phyloP scores from a whole-genome alignment of 2,888 invertebrate genomes.

The Branchipolynoe longqiensis region DNA sequence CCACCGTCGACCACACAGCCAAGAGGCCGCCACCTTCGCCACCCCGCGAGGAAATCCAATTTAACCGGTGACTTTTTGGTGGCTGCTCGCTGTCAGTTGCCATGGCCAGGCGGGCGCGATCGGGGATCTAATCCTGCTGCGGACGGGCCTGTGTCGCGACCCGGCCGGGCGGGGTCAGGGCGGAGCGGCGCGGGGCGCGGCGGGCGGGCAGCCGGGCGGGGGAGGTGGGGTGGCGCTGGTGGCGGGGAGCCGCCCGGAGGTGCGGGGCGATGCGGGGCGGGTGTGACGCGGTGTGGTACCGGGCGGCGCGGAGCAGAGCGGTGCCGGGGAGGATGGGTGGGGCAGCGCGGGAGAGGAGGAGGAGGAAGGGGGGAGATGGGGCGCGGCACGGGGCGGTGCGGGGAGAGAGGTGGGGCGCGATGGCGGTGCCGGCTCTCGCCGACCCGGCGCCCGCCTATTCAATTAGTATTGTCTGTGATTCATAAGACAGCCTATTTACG shows the following conservation, averaged over 20 bases:
- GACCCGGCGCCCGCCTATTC: constrained; percentile 26
- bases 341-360: too few species aligned
- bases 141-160: constrained; percentile 14
- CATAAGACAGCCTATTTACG: constrained; percentile 42
- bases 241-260: background rate
- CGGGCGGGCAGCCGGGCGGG: background rate
- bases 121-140: constrained; percentile 50
- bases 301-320: too few species aligned
- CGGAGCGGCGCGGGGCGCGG: background rate
- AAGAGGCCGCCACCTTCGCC: constrained; percentile 52
- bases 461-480: constrained; percentile 50
- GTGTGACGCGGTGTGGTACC: too few species aligned
- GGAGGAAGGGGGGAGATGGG: too few species aligned
- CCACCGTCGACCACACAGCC: constrained; percentile 44
- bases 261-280: too few species aligned
- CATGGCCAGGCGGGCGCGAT: background rate
- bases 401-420: background rate
- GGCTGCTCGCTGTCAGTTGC: constrained; percentile 41
- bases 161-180: constrained; percentile 25
- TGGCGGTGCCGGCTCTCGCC: background rate
- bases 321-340: too few species aligned
- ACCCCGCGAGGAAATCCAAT: constrained; percentile 49
- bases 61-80: constrained; percentile 1
- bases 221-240: background rate
- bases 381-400: too few species aligned